Base-by-base conservation (phyloP, 2,888 invertebrate genomes). In the Limenitis arthemis region DNA sequence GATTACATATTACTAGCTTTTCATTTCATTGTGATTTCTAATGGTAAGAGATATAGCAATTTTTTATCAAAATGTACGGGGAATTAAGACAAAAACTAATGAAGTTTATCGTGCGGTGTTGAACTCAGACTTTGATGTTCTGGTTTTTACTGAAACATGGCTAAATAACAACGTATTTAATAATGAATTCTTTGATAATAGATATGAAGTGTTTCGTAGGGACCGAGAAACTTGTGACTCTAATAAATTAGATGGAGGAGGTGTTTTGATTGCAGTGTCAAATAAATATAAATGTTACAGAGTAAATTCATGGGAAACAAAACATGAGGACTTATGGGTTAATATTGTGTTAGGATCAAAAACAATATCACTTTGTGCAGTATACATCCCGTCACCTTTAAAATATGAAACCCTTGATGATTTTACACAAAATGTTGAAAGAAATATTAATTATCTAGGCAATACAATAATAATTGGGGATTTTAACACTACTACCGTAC, bases 111-210 rank as follows among this genome's bases (percentile, higher is more conserved):
- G 53, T 11, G 47, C 49, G 29, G 41, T 53, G n/a, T 37, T 51
- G 8, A 39, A 33, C 8, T 44, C 41, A 29, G 12, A 50, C 28
- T 53, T 53, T 49, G 56, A 56, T 34, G 12, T 56, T 1, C 37
- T 53, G 9, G 9, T 53, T 29, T 41, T 56, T 8, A 53, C 53
- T 11, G 56, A 56, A 12, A 56, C 56, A 5, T 56, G 56, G 56
- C 38, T 53, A 12, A 41, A 39, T 8, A 34, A 36, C 4, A 43
- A n/a, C 6, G 32, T 56, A n/a, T 43, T 33, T 12, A 40, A 40
- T 43, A 36, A 50, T 8, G 55, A 53, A 31, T 30, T 56, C 6
- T 38, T 56, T 38, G 48, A 46, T 38, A 20, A 28, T 11, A 44
- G 43, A 8, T 56, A 56, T 37, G 40, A 28, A n/a, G 47, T 56